phyloP scores from a whole-genome alignment of 2,113 vertebrate species.

The Epinephelus fuscoguttatus region DNA sequence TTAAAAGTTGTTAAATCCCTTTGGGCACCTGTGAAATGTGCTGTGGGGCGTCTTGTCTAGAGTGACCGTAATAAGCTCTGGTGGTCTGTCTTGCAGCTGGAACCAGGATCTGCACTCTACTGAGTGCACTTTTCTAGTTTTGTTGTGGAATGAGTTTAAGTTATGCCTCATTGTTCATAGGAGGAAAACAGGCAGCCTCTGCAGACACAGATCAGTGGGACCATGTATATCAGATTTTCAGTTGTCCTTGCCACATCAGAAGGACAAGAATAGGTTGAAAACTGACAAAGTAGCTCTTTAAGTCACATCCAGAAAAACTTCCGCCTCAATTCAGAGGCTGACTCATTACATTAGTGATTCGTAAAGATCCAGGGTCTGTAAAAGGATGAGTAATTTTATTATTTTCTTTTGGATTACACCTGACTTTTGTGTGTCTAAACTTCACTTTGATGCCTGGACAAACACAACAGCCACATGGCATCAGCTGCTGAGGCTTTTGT shows the following conservation, averaged over 20 bases:
- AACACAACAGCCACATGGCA: slow-evolving; percentile 15
- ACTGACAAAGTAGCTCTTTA: neutral
- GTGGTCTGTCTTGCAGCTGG: no score
- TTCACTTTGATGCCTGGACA: slow-evolving; percentile 21
- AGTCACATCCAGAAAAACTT: neutral
- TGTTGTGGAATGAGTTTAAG: no score
- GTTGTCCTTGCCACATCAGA: slow-evolving; percentile 1
- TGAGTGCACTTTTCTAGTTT: no score
- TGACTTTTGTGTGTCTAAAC: slow-evolving; percentile 2
- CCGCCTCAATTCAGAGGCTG: neutral
- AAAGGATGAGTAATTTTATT: slow-evolving; percentile 6
- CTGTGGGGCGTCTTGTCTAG: no score
- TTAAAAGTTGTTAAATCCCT: no score
- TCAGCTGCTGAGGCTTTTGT: slow-evolving; percentile 36
- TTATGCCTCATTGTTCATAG: neutral
- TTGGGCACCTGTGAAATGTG: no score
- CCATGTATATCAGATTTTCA: slow-evolving; percentile 7
- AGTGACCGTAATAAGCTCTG: no score
- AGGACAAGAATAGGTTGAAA: slow-evolving; percentile 25
- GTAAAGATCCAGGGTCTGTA: neutral
- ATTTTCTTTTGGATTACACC: neutral
- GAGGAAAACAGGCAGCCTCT: neutral
- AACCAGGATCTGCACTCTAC: no score
- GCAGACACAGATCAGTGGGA: slow-evolving; percentile 15
- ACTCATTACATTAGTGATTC: neutral